These are phyloP conservation scores for Pantala flavescens DNA, from an alignment of 1,140 invertebrate genomes.

Conservation along the genomic window DNA sequence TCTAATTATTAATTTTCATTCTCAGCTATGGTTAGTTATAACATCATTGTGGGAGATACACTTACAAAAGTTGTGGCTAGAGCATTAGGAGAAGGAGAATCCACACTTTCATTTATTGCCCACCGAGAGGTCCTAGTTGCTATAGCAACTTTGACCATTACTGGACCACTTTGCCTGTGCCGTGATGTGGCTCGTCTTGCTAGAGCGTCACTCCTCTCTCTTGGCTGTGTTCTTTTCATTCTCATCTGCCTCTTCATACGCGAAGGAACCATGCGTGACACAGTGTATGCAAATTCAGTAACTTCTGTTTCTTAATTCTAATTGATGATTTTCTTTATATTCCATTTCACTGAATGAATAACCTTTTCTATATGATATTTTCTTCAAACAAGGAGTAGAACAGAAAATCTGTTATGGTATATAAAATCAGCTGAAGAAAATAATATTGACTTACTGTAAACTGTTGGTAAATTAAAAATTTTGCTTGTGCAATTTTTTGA, in stretches of 20 bases:
- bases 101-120: conserved; percentile 46
- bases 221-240: conserved; percentile 65
- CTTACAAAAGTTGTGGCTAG: conserved; percentile 71
- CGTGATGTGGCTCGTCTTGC: conserved; percentile 67
- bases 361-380: too few species aligned
- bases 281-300: conserved; percentile 46
- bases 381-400: too few species aligned
- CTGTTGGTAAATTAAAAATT: too few species aligned
- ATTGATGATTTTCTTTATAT: not conserved
- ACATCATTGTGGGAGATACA: conserved; percentile 82
- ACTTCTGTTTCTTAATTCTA: not conserved
- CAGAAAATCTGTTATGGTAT: too few species aligned
- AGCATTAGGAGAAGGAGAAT: conserved; percentile 40
- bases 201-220: conserved; percentile 67
- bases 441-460: too few species aligned
- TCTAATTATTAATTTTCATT: conserved; percentile 25
- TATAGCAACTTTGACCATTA: conserved; percentile 61
- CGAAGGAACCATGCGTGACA: conserved; percentile 43
- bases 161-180: conserved; percentile 71
- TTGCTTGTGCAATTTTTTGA: too few species aligned
- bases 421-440: too few species aligned
- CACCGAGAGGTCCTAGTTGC: conserved; percentile 67
- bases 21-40: conserved; percentile 83
- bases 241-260: conserved; percentile 58
- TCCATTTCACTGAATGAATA: not conserved